Evolutionary conservation across 2,888 invertebrate genomes (phyloP), one percentile per base, ranked within the genome.

Genomic region (Hipparchia semele): DNA sequence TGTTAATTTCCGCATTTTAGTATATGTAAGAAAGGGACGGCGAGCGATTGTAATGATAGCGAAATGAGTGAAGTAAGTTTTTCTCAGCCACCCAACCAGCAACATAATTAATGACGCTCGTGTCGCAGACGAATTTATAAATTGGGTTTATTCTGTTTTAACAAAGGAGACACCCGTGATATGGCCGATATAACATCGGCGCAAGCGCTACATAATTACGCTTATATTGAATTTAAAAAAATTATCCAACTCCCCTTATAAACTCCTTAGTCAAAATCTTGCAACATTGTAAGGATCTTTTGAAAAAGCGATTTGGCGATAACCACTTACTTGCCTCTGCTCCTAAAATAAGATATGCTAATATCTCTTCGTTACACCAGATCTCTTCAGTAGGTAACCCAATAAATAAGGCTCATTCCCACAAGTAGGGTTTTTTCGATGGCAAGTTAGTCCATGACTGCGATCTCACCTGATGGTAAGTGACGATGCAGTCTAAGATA

Each of bases 81-180:
- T 92, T 93, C 93, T 90, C 90, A 94, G 92, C 94, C 94, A 94
- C 94, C 93, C 93, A 94, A 90, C 90, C 92, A 92, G 94, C 94
- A 94, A 94, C 94, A 94, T 94, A 94, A 94, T 94, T 94, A 94
- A 94, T 94, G 94, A 89, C 84, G 87, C 86, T 90, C 90, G 91
- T 90, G 92, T 91, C 84, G 89, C 87, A 88, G 90, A 93, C 92
- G 92, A 90, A 93, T 93, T 93, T 92, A 92, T 92, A 93, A 92
- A 92, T 92, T 92, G 91, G 89, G 87, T 90, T 90, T 86, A 91
- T 90, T 91, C 85, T 84, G 86, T 89, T 89, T 90, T 88, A 91
- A 90, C 89, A 89, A 90, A 90, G 87, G 80, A 81, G 85, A 88
- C 88, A 90, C 84, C 84, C 87, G 87, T 89, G 91, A 88, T 91